A percentile compares a stretch with the other conserved stretches of the same genome.
Conservation (phyloP, 92 coral and sea anemone genomes). For the Heteractis magnifica region DNA sequence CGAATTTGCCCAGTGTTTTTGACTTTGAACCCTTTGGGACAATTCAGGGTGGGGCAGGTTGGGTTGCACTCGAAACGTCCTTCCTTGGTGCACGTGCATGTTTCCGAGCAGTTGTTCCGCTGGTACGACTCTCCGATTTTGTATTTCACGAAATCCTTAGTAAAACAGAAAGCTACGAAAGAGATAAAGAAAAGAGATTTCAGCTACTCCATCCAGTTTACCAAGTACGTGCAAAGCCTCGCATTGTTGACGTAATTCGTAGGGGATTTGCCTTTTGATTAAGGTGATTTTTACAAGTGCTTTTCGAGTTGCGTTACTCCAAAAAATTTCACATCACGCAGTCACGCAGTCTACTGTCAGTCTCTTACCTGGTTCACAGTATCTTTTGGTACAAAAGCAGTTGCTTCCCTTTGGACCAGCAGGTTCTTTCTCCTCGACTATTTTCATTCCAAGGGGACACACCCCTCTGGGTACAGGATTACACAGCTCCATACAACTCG, state of each 20-base stretch:
- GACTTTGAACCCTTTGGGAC: slow-evolving; percentile 56
- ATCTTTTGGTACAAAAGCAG: slow-evolving; percentile 53
- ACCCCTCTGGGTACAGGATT: slow-evolving; percentile 3
- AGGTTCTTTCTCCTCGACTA: slow-evolving; percentile 24
- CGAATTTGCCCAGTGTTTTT: slow-evolving; percentile 10
- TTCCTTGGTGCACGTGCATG: slow-evolving; percentile 66
- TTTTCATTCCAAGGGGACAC: slow-evolving; percentile 53
- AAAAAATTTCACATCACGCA: not conserved
- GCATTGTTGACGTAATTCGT: too few species aligned
- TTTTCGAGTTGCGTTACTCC: not conserved
- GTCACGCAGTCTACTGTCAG: not conserved
- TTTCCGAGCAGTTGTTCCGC: slow-evolving; percentile 52
- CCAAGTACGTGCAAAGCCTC: not conserved
- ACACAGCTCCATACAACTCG: slow-evolving; percentile 58
- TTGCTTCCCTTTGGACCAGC: slow-evolving; percentile 48
- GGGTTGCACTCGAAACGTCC: slow-evolving; percentile 61
- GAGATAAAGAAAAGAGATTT: not conserved
- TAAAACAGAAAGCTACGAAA: slow-evolving; percentile 50
- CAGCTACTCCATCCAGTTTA: not conserved
- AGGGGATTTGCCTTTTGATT: too few species aligned
- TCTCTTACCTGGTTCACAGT: slow-evolving; percentile 43
- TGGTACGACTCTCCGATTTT: slow-evolving; percentile 62
- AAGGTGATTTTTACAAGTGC: too few species aligned
- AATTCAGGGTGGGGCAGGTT: slow-evolving; percentile 50
- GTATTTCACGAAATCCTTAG: slow-evolving; percentile 37